Base-by-base conservation (phyloP, 1,140 invertebrate genomes). In the Drosophila suzukii region DNA sequence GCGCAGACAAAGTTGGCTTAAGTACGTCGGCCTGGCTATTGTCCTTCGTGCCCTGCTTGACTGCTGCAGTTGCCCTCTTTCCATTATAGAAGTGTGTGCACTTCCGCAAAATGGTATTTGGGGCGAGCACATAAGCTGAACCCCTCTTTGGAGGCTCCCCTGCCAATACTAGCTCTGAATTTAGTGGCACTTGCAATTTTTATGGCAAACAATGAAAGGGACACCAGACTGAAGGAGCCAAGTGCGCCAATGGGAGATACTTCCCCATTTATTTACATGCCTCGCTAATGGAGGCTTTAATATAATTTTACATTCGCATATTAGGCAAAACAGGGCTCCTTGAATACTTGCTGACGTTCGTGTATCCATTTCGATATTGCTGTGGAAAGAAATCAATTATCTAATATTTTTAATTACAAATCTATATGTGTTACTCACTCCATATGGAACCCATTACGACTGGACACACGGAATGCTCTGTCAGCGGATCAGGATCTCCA, bases 31-130 rank as follows among this genome's bases (percentile, higher is more conserved):
- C 66, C 53, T 68, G 63, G 59, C 61, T 60, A 73, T 73, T 85
- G 81, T 85, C 51, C 56, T 75, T 34, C 13, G 54, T 73, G 70
- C 66, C 63, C 58, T 47, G 63, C 75, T 58, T 49, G 51, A 60
- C 47, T 60, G 66, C 59, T 67, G 61, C 73, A 70, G 57, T 51
- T 56, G 55, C 57, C 59, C 78, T 44, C 75, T 34, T 86, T 81
- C 78, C 60, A 74, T 78, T 86, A 78, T 78, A 81, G 82, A 85
- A 85, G 82, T 86, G 82, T 86, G 82, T 72, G 82, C 78, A 81
- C 82, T 85, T 85, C 70, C 78, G 62, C 82, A 85, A 85, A 85
- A 85, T 85, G 82, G 78, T 86, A 85, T 85, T 85, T 86, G 82
- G 82, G 70, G 81, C 82, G 81, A 81, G 78, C 78, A 86, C 70